A percentile compares a stretch with the other conserved stretches of the same genome.
phyloP scores from a whole-genome alignment of 2,888 invertebrate species.

The Iselma pallidipennis region DNA sequence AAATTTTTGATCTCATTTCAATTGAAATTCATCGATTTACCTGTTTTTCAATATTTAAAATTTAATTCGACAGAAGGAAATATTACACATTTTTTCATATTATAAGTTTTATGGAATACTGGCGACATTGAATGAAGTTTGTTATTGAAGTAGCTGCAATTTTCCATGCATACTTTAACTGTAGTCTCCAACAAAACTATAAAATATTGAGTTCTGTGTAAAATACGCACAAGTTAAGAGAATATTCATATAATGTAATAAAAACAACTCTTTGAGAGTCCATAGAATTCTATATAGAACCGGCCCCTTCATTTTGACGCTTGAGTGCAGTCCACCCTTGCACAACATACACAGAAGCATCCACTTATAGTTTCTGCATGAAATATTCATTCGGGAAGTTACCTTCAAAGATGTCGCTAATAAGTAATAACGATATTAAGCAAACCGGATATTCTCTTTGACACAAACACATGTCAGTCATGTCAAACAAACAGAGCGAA shows the following conservation, averaged over 20 bases:
- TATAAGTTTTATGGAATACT: too few species aligned
- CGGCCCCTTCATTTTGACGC: not conserved
- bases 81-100: too few species aligned
- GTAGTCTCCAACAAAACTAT: too few species aligned
- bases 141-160: too few species aligned
- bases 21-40: too few species aligned
- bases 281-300: not conserved
- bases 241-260: not conserved
- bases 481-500: constrained; percentile 27
- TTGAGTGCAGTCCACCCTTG: constrained; percentile 1
- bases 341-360: not conserved
- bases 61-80: too few species aligned
- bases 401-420: constrained; percentile 17
- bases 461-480: constrained; percentile 28
- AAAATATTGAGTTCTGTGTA: too few species aligned
- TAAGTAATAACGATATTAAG: constrained; percentile 16
- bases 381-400: constrained; percentile 7
- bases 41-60: too few species aligned
- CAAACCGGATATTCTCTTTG: constrained; percentile 27
- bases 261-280: not conserved
- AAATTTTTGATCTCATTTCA: too few species aligned
- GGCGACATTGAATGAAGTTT: too few species aligned
- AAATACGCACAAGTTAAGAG: too few species aligned
- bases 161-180: too few species aligned
- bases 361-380: constrained; percentile 3